Evolutionary conservation across 2,797 vertebrate species (phyloP).

Genomic region (Galaxias olidus): DNA sequence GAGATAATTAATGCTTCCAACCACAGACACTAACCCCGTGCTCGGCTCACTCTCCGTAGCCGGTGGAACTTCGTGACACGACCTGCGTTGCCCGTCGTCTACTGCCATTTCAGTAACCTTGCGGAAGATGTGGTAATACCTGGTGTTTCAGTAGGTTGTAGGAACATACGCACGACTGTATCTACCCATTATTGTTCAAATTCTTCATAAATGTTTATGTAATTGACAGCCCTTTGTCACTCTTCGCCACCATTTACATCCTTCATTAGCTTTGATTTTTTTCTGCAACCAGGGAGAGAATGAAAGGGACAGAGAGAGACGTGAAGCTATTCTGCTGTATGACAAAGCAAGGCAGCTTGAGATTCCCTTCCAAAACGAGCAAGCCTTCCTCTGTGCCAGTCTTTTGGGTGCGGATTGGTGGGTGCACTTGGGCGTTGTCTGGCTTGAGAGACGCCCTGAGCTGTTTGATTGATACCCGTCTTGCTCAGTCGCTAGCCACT

Average conservation of each 20-base stretch:
- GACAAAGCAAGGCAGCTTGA: slow-evolving; percentile 51
- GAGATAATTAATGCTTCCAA: slow-evolving; percentile 65
- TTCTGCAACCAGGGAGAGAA: slow-evolving; percentile 79
- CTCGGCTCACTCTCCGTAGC: slow-evolving; percentile 9
- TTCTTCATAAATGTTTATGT: no score
- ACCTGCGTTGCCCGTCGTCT: slow-evolving; percentile 35
- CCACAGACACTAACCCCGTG: slow-evolving; percentile 25
- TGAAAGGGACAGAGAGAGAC: slow-evolving; percentile 18
- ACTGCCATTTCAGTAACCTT: slow-evolving; percentile 56
- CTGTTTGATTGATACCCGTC: slow-evolving; percentile 74
- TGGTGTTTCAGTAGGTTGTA: no score
- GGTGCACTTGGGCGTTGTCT: slow-evolving; percentile 32
- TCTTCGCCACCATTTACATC: slow-evolving; percentile 87
- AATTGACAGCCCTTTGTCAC: slow-evolving; percentile 65
- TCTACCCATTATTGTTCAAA: no score
- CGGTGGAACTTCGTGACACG: background rate
- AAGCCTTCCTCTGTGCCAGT: slow-evolving; percentile 29
- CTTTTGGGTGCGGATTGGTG: background rate
- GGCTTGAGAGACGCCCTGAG: slow-evolving; percentile 43
- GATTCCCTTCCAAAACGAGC: slow-evolving; percentile 44
- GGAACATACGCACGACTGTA: no score
- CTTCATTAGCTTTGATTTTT: slow-evolving; percentile 90
- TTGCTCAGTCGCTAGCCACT: slow-evolving; percentile 68
- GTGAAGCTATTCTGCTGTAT: slow-evolving; percentile 20
- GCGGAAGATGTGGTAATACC: slow-evolving; percentile 54